phyloP scores from a whole-genome alignment of 2,797 vertebrate species.

The Taenioides sp. region DNA sequence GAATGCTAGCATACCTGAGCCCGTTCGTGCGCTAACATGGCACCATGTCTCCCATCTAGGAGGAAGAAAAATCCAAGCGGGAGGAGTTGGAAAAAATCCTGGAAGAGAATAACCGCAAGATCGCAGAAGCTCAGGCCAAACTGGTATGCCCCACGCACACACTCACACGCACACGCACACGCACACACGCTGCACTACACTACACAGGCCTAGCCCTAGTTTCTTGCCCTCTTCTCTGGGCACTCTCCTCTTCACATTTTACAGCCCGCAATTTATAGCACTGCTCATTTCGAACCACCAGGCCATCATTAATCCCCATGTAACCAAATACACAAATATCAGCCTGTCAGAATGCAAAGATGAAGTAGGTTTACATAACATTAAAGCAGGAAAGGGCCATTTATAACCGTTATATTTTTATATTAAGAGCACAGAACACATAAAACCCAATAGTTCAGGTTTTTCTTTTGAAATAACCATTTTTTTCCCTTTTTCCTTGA shows the following conservation, averaged over 20 bases:
- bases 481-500: not conserved
- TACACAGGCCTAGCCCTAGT: not conserved
- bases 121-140: slow-evolving; percentile 98
- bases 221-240: not conserved
- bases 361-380: not conserved
- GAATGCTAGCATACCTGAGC: slow-evolving; percentile 35
- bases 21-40: slow-evolving; percentile 87
- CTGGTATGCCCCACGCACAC: slow-evolving; percentile 80
- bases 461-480: not conserved
- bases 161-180: too few relatives aligned
- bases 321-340: slow-evolving; percentile 8
- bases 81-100: slow-evolving; percentile 98
- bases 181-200: not conserved
- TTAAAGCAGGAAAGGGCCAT: not conserved
- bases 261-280: not conserved
- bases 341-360: not conserved
- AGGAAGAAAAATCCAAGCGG: slow-evolving; percentile 98
- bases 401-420: not conserved
- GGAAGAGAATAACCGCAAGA: slow-evolving; percentile 99
- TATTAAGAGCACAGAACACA: not conserved
- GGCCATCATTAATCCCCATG: not conserved
- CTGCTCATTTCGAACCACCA: not conserved
- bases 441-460: not conserved
- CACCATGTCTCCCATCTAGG: slow-evolving; percentile 92
- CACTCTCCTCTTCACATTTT: not conserved